Conservation (phyloP, 2,113 vertebrate species). For the Urocynchramus pylzowi region DNA sequence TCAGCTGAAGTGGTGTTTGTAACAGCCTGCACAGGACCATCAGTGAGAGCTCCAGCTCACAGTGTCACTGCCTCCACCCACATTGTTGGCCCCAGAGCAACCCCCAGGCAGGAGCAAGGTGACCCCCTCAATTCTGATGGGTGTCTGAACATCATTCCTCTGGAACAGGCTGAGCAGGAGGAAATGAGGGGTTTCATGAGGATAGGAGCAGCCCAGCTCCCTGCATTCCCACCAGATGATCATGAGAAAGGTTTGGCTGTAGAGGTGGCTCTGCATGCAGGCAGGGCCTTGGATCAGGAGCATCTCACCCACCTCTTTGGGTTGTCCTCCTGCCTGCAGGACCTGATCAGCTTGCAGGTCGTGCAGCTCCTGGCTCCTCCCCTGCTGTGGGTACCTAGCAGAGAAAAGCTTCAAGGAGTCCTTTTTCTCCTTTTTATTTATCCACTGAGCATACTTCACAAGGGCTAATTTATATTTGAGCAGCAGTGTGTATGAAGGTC, state of each 20-base stretch:
- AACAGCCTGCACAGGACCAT: neutral
- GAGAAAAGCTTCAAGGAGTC: neutral
- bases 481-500: slow-evolving; percentile 16
- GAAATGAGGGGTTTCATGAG: neutral
- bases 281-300: neutral
- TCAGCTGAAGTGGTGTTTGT: neutral
- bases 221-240: neutral
- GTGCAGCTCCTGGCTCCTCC: neutral
- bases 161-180: neutral
- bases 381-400: neutral
- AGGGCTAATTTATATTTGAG: slow-evolving; percentile 46
- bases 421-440: slow-evolving; percentile 23
- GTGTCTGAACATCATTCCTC: neutral
- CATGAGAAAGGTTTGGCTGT: neutral
- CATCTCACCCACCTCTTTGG: neutral
- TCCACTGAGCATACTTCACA: neutral
- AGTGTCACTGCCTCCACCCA: neutral
- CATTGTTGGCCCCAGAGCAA: neutral
- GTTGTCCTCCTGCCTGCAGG: neutral
- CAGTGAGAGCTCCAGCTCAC: neutral
- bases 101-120: neutral
- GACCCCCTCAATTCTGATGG: neutral
- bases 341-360: rapidly evolving
- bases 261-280: neutral
- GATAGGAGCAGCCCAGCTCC: neutral